A percentile compares a stretch with the other conserved stretches of the same genome.
Evolutionary conservation across 2,797 vertebrate genomes (phyloP).

Genomic region (Notoglanidium macrostoma): DNA sequence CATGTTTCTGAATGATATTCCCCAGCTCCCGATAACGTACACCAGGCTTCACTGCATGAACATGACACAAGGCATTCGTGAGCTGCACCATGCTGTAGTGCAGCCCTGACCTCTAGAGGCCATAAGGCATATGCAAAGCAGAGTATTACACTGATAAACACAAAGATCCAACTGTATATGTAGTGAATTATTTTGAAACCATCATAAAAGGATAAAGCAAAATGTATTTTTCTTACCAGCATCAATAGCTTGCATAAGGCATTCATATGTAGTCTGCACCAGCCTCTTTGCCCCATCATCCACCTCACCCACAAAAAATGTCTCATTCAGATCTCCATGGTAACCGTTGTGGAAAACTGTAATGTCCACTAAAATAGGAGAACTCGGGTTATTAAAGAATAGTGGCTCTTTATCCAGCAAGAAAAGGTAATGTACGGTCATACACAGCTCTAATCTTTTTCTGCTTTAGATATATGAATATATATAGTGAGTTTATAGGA

Average conservation of each 20-base stretch:
- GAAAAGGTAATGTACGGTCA: not conserved
- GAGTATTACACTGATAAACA: not conserved
- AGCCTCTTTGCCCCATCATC: slow-evolving; percentile 91
- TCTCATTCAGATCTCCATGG: slow-evolving; percentile 98
- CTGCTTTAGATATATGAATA: not conserved
- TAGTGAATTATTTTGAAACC: not conserved
- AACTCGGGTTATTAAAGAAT: not conserved
- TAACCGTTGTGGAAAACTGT: slow-evolving; percentile 97
- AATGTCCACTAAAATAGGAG: slow-evolving; percentile 88
- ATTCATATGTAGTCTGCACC: slow-evolving; percentile 95
- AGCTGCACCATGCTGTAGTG: not conserved
- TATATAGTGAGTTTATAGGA: not conserved
- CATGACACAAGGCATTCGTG: not conserved
- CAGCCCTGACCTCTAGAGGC: slow-evolving; percentile 46
- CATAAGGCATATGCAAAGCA: slow-evolving; percentile 2
- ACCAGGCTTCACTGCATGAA: slow-evolving; percentile 88
- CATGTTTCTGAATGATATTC: slow-evolving; percentile 98
- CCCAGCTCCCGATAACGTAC: slow-evolving; percentile 93
- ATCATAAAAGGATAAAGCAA: slow-evolving; percentile 9
- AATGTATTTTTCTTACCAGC: slow-evolving; percentile 77
- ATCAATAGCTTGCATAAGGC: slow-evolving; percentile 98
- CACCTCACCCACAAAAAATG: slow-evolving; percentile 93
- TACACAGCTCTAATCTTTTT: not conserved
- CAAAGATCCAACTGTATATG: not conserved
- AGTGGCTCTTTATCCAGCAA: not conserved